A percentile compares a stretch with the other conserved stretches of the same genome.
phyloP scores from a whole-genome alignment of 1,140 invertebrate genomes.

The Aphelenchoides besseyi region DNA sequence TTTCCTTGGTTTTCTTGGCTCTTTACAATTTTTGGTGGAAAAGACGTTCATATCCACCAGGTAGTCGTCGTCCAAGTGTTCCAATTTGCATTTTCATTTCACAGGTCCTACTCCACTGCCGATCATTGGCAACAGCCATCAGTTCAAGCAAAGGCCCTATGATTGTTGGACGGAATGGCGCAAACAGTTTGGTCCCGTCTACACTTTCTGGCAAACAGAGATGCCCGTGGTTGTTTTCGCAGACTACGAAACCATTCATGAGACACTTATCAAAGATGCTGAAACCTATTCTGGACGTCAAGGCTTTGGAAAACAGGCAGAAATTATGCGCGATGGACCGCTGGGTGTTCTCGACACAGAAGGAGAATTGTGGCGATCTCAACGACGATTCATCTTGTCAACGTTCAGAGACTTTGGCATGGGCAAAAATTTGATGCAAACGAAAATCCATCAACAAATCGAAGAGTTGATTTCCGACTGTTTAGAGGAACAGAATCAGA shows the following conservation, averaged over 20 bases:
- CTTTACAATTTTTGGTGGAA: no score
- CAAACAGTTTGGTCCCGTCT: constrained; percentile 35
- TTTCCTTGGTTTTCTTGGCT: no score
- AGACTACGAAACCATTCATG: constrained; percentile 29
- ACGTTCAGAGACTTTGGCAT: neutral
- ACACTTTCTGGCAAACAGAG: constrained; percentile 33
- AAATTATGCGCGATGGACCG: constrained; percentile 9
- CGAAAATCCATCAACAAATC: neutral
- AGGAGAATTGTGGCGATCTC: constrained; percentile 32
- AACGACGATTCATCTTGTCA: constrained; percentile 28
- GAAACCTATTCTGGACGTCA: constrained; percentile 29
- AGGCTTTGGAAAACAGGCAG: constrained; percentile 13
- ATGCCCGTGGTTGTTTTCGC: constrained; percentile 27
- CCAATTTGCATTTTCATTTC: no score
- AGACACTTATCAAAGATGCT: constrained; percentile 33
- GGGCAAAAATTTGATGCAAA: neutral
- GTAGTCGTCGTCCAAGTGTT: no score
- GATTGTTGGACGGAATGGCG: constrained; percentile 20
- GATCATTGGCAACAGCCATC: neutral
- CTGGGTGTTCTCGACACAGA: constrained; percentile 33
- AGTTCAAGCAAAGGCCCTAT: neutral
- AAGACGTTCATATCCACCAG: no score
- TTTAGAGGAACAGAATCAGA: neutral
- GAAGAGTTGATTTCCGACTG: neutral
- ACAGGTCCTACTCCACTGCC: neutral